Percentiles rank a stretch among this genome's conserved stretches.
phyloP scores from a whole-genome alignment of 2,888 invertebrate species.

The Drosophila demipolita region DNA sequence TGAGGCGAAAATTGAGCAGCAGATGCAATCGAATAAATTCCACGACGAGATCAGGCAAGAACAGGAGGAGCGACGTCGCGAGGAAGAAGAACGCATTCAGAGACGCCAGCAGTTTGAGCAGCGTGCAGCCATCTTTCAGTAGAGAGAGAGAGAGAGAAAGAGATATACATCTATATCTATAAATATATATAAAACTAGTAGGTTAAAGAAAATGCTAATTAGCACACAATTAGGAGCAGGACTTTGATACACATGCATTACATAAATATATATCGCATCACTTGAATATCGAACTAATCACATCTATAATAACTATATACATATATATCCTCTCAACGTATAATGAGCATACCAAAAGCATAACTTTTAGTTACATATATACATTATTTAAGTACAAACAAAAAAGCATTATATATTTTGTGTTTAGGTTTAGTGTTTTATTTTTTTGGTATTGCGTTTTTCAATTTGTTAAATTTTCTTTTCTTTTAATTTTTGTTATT shows the following conservation, averaged over 20 bases:
- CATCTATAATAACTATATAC: constrained; percentile 33
- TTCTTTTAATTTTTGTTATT: constrained; percentile 14
- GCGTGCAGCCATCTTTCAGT: constrained; percentile 93
- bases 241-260: constrained; percentile 38
- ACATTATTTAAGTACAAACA: constrained; percentile 37
- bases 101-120: constrained; percentile 94
- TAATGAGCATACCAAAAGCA: constrained; percentile 71
- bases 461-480: constrained; percentile 14
- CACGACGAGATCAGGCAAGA: constrained; percentile 96
- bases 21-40: constrained; percentile 93
- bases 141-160: constrained; percentile 53
- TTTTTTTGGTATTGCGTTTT: constrained; percentile 27
- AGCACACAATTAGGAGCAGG: constrained; percentile 50
- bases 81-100: constrained; percentile 93
- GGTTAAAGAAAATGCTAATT: constrained; percentile 67
- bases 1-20: constrained; percentile 97
- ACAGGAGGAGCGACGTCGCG: constrained; percentile 93
- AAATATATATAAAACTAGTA: constrained; percentile 42
- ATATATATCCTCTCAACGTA: constrained; percentile 28
- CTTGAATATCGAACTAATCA: constrained; percentile 26
- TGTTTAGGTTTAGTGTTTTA: constrained; percentile 24
- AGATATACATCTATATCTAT: constrained; percentile 8
- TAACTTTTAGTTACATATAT: constrained; percentile 47
- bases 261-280: constrained; percentile 33
- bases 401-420: constrained; percentile 23